These are phyloP conservation scores for Eupithecia subfuscata DNA, from an alignment of 2,888 invertebrate species.

Conservation along the genomic window DNA sequence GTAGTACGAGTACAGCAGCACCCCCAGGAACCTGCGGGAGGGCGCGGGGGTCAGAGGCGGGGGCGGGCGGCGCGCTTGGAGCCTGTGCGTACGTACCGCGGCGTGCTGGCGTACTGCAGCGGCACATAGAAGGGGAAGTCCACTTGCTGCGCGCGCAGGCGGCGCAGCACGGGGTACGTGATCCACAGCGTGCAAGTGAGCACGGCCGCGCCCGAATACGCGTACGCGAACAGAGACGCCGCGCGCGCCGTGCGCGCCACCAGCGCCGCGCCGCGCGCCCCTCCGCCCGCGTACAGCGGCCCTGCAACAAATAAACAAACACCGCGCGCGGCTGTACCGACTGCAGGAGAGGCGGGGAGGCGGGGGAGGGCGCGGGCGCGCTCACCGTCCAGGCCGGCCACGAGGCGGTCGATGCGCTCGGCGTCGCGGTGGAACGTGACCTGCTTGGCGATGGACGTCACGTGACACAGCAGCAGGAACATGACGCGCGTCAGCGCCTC, in stretches of 20 bases:
- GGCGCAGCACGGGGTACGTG: constrained; percentile 57
- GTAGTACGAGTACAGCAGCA: constrained; percentile 70
- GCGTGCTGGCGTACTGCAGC: constrained; percentile 43
- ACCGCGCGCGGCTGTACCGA: too few relatives aligned
- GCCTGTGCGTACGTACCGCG: constrained; percentile 30
- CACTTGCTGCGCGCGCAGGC: constrained; percentile 50
- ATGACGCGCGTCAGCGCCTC: constrained; percentile 70
- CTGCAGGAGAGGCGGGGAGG: not conserved
- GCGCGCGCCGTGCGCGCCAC: constrained; percentile 41
- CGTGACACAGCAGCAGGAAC: constrained; percentile 76
- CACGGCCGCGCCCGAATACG: constrained; percentile 61
- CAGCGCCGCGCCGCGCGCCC: constrained; percentile 32
- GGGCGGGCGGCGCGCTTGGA: not conserved
- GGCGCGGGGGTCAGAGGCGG: not conserved
- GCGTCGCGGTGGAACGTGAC: constrained; percentile 60
- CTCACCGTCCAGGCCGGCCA: constrained; percentile 48
- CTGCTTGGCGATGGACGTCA: constrained; percentile 74
- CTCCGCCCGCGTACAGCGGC: constrained; percentile 40
- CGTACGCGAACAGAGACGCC: constrained; percentile 50
- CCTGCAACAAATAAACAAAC: constrained; percentile 46
- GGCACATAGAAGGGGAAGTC: constrained; percentile 59
- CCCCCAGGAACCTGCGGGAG: constrained; percentile 58
- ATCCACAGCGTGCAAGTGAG: constrained; percentile 70
- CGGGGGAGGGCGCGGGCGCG: not conserved
- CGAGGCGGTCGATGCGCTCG: constrained; percentile 46